phyloP scores from a whole-genome alignment of 2,888 invertebrate genomes.

The Sminthurides aquaticus region DNA sequence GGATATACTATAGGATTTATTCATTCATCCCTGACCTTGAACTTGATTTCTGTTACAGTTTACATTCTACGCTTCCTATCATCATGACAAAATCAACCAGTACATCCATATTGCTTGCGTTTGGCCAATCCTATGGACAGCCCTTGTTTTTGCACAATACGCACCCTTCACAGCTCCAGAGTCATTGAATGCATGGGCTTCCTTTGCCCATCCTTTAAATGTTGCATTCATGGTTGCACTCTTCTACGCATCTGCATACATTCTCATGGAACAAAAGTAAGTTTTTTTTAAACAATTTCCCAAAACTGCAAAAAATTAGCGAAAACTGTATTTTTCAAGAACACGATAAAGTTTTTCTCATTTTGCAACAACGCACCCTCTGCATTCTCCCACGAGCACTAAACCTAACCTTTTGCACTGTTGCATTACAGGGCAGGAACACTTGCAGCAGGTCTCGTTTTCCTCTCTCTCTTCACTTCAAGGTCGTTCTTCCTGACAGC shows the following conservation, averaged over 20 bases:
- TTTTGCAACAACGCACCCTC: too few relatives aligned
- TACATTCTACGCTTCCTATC: constrained; percentile 43
- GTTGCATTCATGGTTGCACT: constrained; percentile 30
- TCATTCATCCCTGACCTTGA: too few relatives aligned
- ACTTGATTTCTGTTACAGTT: constrained; percentile 34
- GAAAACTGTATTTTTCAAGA: too few relatives aligned
- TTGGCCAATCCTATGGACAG: constrained; percentile 43
- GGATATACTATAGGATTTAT: too few relatives aligned
- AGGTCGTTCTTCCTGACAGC: constrained; percentile 32
- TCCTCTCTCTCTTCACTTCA: constrained; percentile 30
- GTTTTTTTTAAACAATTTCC: neutral
- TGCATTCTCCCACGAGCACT: too few relatives aligned
- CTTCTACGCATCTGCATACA: constrained; percentile 36
- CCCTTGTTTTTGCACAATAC: constrained; percentile 29
- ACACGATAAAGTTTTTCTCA: too few relatives aligned
- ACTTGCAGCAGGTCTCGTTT: constrained; percentile 35
- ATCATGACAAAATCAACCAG: constrained; percentile 39
- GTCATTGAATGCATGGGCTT: constrained; percentile 15
- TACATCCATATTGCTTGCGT: constrained; percentile 42
- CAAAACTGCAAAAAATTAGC: too few relatives aligned
- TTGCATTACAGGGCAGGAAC: constrained; percentile 32
- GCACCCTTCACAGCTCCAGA: constrained; percentile 29
- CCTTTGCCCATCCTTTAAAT: constrained; percentile 36
- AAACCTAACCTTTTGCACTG: neutral
- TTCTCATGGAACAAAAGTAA: constrained; percentile 39